Evolutionary conservation across 2,888 invertebrate species (phyloP), one percentile per base, ranked within the genome.

Genomic region (Aleiodes testaceus): DNA sequence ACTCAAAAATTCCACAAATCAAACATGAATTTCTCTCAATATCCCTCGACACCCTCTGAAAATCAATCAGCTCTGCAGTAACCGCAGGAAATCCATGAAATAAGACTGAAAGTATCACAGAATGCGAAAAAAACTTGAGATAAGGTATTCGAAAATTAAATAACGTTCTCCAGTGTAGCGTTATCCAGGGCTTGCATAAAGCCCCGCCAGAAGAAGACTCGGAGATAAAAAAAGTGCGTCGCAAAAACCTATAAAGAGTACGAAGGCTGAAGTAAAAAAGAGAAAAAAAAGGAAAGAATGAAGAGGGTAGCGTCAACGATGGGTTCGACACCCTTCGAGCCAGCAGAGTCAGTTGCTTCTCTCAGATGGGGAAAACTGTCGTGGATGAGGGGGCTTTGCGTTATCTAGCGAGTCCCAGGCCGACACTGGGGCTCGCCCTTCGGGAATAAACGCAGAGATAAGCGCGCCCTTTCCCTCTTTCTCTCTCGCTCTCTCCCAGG

Each of bases 361-460:
- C 36, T 36, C 36, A 26, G 30, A 67, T 14, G 44, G 44, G n/a
- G 36, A 42, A 22, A 44, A 71, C 42, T n/a, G 42, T 50, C 50
- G 53, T 42, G 59, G 55, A 52, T 55, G 36, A 36, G 63, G 68
- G 49, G 55, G 75, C 76, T 73, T 74, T 79, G 77, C 82, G 86
- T 86, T 87, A 87, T 87, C 87, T 86, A 79, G 78, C 79, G 79
- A 77, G 83, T 85, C 82, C 82, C 86, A 86, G 85, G 83, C 85
- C 83, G 84, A 83, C 85, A 81, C 50, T 72, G 67, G 82, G 79
- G 80, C 80, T 84, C 84, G 82, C 85, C 87, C 86, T 86, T 86
- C 80, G 86, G 86, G 86, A 86, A 86, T 86, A 86, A 79, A 67
- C 82, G 82, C 76, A 72, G 81, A 87, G 87, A 87, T 87, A 87